phyloP scores from a whole-genome alignment of 2,113 vertebrate species.

The Sinocyclocheilus rhinocerous region DNA sequence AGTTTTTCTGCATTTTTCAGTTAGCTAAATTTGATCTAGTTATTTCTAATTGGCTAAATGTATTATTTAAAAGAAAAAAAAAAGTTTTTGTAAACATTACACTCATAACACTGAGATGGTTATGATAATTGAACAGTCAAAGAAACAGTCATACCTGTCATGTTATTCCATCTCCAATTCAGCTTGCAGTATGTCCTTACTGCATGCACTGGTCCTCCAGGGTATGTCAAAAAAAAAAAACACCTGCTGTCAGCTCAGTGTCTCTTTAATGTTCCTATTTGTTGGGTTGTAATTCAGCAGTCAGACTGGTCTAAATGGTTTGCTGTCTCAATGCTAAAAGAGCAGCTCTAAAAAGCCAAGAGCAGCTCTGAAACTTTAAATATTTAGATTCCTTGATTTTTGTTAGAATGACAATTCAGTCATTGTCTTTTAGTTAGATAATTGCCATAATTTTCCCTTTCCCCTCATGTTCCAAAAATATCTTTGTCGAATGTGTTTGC shows the following conservation, averaged over 20 bases:
- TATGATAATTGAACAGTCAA: slow-evolving; percentile 1
- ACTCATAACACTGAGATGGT: background rate
- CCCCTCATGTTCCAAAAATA: background rate
- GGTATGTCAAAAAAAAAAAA: background rate
- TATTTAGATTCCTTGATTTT: background rate
- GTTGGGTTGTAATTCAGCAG: background rate
- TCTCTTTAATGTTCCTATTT: background rate
- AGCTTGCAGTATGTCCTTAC: background rate
- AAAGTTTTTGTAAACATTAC: background rate
- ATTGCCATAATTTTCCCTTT: background rate
- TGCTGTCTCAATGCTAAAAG: background rate
- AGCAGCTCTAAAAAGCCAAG: background rate
- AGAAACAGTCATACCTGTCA: background rate
- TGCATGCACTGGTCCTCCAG: background rate
- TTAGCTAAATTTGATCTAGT: slow-evolving; percentile 68
- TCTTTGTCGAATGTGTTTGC: background rate
- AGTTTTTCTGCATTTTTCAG: slow-evolving; percentile 54
- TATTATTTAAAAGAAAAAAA: slow-evolving; percentile 59
- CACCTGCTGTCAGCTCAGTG: background rate
- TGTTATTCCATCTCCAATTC: background rate
- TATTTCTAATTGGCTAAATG: slow-evolving; percentile 70
- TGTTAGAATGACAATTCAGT: background rate
- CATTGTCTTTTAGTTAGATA: background rate
- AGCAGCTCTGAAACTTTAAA: background rate
- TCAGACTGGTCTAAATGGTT: background rate